Evolutionary conservation across 2,888 invertebrate genomes (phyloP).

Genomic region (Pecten maximus): DNA sequence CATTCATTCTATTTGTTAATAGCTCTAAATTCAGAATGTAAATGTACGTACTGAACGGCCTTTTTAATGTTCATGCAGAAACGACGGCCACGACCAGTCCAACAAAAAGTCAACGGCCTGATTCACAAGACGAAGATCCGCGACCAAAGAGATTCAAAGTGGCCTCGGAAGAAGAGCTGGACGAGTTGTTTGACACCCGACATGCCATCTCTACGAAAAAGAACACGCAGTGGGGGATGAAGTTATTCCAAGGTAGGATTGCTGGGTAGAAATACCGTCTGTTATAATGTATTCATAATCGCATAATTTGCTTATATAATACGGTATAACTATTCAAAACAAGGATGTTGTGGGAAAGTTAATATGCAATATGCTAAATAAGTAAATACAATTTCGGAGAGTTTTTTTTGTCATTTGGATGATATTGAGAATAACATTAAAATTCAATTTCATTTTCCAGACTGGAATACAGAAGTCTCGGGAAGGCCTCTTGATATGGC

Average conservation of each 20-base stretch:
- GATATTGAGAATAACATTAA: no score
- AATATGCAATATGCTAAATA: no score
- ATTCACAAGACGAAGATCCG: not conserved
- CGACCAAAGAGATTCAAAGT: not conserved
- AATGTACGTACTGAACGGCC: not conserved
- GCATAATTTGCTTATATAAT: no score
- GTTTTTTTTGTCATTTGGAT: no score
- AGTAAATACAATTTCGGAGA: no score
- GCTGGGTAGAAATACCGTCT: not conserved
- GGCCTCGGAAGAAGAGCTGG: not conserved
- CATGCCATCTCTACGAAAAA: constrained; percentile 9
- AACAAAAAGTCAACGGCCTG: not conserved
- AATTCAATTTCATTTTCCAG: not conserved
- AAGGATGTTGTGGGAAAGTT: no score
- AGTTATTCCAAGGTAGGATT: constrained; percentile 20
- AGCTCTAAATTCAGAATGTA: not conserved
- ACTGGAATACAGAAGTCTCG: not conserved
- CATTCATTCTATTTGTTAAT: not conserved
- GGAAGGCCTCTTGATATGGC: not conserved
- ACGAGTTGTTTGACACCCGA: not conserved
- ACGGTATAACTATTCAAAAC: no score
- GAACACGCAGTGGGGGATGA: constrained; percentile 19
- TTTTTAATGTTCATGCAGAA: not conserved
- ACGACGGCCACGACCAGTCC: not conserved
- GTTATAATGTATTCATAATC: no score